A percentile compares a stretch with the other conserved stretches of the same genome.
phyloP scores from a whole-genome alignment of 2,797 vertebrate species.

The Loris lydekkerianus region DNA sequence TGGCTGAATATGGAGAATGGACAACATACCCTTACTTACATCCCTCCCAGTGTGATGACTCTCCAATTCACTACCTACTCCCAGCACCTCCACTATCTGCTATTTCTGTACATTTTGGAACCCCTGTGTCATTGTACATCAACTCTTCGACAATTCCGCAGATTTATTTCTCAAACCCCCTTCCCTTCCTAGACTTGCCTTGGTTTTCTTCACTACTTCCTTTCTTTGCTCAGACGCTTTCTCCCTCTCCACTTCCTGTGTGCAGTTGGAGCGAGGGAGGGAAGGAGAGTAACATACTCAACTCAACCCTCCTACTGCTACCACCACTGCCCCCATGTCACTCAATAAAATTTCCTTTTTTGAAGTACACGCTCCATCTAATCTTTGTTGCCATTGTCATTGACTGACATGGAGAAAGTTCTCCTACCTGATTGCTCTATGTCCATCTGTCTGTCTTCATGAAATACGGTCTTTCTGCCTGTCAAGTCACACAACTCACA shows the following conservation, averaged over 20 bases:
- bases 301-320: background rate
- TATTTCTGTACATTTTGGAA: background rate
- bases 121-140: background rate
- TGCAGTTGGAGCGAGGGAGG: background rate
- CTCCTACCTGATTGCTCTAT: background rate
- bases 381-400: background rate
- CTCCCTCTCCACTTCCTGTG: background rate
- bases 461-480: constrained; percentile 7
- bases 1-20: background rate
- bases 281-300: background rate
- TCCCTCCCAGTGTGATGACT: background rate
- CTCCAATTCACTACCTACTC: background rate
- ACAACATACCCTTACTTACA: constrained; percentile 1
- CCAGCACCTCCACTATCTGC: background rate
- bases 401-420: background rate
- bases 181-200: constrained; percentile 8
- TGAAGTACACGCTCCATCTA: background rate
- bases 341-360: background rate
- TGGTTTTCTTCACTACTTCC: background rate
- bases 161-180: background rate
- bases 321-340: background rate
- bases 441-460: background rate
- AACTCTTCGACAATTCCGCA: background rate
- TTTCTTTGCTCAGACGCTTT: background rate
- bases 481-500: background rate